Conservation (phyloP, 2,888 invertebrate species). For the Lasioglossum oenotherae region DNA sequence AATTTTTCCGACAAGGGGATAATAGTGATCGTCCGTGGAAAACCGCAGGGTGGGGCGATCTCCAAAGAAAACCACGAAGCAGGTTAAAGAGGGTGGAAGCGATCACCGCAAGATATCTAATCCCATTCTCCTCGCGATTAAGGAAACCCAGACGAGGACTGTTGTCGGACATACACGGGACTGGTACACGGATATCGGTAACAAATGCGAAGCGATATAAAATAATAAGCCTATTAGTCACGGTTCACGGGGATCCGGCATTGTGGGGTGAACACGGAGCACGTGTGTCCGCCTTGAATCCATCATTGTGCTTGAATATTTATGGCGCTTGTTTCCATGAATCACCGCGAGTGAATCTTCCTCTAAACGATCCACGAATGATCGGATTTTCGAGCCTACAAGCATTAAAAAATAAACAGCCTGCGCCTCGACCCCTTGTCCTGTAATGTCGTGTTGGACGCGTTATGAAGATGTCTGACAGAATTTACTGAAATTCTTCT, state of each 20-base stretch:
- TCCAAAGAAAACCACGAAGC: conserved; percentile 7
- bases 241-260: conserved; percentile 67
- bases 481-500: background rate
- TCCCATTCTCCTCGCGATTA: conserved; percentile 73
- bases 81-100: conserved; percentile 10
- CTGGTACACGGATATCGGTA: conserved; percentile 61
- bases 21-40: background rate
- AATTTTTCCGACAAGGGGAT: background rate
- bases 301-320: conserved; percentile 49
- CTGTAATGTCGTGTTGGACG: background rate
- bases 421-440: background rate
- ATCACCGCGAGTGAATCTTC: conserved; percentile 34
- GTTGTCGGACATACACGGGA: conserved; percentile 48
- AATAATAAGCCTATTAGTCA: conserved; percentile 84
- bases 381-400: background rate
- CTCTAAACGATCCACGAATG: background rate
- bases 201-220: conserved; percentile 82
- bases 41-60: conserved; percentile 24
- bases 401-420: background rate
- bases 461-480: conserved; percentile 1
- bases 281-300: conserved; percentile 44
- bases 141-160: conserved; percentile 74
- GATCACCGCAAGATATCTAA: conserved; percentile 64
- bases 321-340: conserved; percentile 25
- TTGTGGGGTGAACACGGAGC: conserved; percentile 56